These are phyloP conservation scores for Lota lota DNA, from an alignment of 2,113 vertebrate species.

Conservation along the genomic window DNA sequence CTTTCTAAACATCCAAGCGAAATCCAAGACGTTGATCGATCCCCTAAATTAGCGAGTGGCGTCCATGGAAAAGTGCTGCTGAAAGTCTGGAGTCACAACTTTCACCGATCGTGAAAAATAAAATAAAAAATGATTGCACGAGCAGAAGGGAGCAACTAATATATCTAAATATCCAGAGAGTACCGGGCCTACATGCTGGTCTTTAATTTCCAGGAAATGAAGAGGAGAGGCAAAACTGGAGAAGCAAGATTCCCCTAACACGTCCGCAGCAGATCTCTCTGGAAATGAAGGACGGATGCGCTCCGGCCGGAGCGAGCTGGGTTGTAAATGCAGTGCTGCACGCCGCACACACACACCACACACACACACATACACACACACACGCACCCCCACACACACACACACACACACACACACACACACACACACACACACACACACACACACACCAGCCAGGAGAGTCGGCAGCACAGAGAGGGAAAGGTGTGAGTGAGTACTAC, in stretches of 20 bases:
- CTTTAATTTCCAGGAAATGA: not conserved
- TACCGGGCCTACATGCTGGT: not conserved
- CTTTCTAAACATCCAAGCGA: slow-evolving; percentile 50
- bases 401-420: no score
- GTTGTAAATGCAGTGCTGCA: slow-evolving; percentile 54
- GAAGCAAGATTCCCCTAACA: slow-evolving; percentile 35
- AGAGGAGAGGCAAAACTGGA: slow-evolving; percentile 28
- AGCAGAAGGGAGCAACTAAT: not conserved
- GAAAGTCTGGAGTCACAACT: slow-evolving; percentile 68
- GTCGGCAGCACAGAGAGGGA: no score
- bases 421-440: no score
- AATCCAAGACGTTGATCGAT: slow-evolving; percentile 33
- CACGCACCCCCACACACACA: no score
- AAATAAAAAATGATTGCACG: not conserved
- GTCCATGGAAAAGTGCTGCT: slow-evolving; percentile 57
- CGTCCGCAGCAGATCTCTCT: slow-evolving; percentile 49
- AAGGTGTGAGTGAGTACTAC: no score
- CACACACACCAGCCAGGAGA: no score
- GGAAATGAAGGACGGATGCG: slow-evolving; percentile 39
- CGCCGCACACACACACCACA: not conserved
- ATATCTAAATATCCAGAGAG: slow-evolving; percentile 17
- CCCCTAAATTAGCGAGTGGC: slow-evolving; percentile 35
- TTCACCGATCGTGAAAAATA: slow-evolving; percentile 20
- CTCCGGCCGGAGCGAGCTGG: slow-evolving; percentile 41
- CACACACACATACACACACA: no score